Evolutionary conservation across 2,888 invertebrate genomes (phyloP), one percentile per base, ranked within the genome.

Genomic region (Pomacea canaliculata): DNA sequence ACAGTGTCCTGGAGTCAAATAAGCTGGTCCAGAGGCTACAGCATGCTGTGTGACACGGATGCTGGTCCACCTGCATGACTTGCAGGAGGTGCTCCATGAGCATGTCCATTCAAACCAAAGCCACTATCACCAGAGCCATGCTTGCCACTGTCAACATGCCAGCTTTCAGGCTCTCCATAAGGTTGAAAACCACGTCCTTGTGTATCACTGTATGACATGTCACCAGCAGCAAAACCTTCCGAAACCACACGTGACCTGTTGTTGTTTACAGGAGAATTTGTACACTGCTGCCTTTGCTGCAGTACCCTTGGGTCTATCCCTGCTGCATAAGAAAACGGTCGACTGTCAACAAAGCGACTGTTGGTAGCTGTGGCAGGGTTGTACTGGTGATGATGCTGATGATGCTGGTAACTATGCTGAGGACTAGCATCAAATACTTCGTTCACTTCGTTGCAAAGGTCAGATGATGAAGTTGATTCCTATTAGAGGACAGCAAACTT

Each of bases 311-410:
- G 70, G 71, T 74, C 66, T 56, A 71, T 49, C 8, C 71, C 71
- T 1, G 80, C 81, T 70, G 83, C 81, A 70, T 85, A 85, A 18
- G 85, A 84, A 76, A 85, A 85, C 59, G 85, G 85, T 69, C 80
- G 60, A 72, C 72, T 71, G 78, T 70, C 23, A 74, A 74, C 76
- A 77, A 46, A 82, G 82, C 59, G 81, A 81, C 70, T 80, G 79
- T 72, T 80, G 79, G 37, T 80, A 80, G 67, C 79, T 69, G 79
- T 10, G 8, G 69, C n/a, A 23, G 48, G 69, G 51, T 69, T 18
- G 69, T 18, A 49, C n/a, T 69, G 49, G 49, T 69, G 68, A 37
- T 62, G 80, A 75, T 67, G 51, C 70, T 71, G 62, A 13, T 72
- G 75, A 13, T 78, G 81, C 69, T 79, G 80, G 60, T 77, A 79